A percentile compares a stretch with the other conserved stretches of the same genome.
phyloP scores from a whole-genome alignment of 2,113 vertebrate species.

The Spea bombifrons region DNA sequence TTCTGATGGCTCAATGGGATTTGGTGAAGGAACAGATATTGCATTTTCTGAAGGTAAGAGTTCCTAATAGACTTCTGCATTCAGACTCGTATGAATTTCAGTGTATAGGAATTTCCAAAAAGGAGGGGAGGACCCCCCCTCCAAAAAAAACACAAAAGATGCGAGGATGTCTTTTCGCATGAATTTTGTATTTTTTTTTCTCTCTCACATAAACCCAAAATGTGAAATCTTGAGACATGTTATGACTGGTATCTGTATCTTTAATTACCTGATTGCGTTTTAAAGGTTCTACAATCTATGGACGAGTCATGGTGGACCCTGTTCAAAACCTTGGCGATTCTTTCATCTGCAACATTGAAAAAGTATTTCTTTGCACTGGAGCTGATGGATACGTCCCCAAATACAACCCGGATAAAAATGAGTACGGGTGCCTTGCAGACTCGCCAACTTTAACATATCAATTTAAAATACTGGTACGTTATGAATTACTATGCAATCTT shows the following conservation, averaged over 20 bases:
- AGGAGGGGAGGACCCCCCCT: no score
- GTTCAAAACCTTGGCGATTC: constrained; percentile 75
- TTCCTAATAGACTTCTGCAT: background rate
- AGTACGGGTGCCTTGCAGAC: constrained; percentile 70
- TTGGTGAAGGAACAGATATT: constrained; percentile 72
- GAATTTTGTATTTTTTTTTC: no score
- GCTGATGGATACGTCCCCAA: constrained; percentile 71
- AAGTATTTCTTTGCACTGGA: constrained; percentile 76
- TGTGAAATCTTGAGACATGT: no score
- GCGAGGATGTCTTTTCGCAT: no score
- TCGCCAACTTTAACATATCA: constrained; percentile 69
- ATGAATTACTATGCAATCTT: background rate
- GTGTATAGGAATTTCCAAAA: no score
- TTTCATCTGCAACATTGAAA: constrained; percentile 73
- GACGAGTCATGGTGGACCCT: constrained; percentile 71
- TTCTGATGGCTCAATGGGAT: constrained; percentile 78
- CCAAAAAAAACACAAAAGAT: no score
- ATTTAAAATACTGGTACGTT: constrained; percentile 72
- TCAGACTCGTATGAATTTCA: no score
- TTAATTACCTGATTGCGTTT: background rate
- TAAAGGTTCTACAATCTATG: constrained; percentile 66
- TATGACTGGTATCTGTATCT: no score
- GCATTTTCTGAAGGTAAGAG: constrained; percentile 74
- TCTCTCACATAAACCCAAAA: no score
- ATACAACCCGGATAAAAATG: constrained; percentile 68